phyloP scores from a whole-genome alignment of 2,113 vertebrate genomes.

The Micronycteris hirsuta region DNA sequence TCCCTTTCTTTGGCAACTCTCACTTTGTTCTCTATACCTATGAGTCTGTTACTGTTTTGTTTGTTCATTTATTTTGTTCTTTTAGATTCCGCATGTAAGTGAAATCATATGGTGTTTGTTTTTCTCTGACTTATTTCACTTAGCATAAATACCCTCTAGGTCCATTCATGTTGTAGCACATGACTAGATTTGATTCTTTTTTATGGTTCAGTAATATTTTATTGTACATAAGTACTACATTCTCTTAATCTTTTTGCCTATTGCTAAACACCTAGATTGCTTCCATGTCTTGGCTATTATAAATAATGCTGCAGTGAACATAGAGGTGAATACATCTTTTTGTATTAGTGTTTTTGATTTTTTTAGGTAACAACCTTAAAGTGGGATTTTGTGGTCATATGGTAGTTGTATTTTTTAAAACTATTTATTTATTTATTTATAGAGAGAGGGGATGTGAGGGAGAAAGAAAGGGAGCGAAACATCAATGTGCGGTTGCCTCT shows the following conservation, averaged over 20 bases:
- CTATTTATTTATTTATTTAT: no score
- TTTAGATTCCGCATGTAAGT: background rate
- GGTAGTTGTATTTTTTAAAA: no score
- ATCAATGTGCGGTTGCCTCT: no score
- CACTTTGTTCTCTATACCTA: background rate
- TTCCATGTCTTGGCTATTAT: background rate
- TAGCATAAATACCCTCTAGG: background rate
- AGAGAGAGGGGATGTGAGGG: no score
- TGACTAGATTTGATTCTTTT: background rate
- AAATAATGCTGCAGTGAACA: background rate
- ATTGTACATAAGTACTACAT: background rate
- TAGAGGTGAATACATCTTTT: background rate
- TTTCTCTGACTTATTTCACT: background rate
- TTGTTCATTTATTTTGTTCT: background rate
- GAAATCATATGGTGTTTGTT: background rate
- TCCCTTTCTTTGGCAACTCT: background rate
- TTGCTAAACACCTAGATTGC: no score
- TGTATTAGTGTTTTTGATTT: background rate
- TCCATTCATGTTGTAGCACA: background rate
- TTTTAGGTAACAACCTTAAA: background rate
- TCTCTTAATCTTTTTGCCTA: background rate
- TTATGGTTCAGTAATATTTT: background rate
- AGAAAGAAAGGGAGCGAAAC: no score
- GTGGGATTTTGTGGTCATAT: background rate
- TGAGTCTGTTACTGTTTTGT: background rate